Base-by-base conservation (phyloP, 2,113 vertebrate genomes). In the Sciurus niger region DNA sequence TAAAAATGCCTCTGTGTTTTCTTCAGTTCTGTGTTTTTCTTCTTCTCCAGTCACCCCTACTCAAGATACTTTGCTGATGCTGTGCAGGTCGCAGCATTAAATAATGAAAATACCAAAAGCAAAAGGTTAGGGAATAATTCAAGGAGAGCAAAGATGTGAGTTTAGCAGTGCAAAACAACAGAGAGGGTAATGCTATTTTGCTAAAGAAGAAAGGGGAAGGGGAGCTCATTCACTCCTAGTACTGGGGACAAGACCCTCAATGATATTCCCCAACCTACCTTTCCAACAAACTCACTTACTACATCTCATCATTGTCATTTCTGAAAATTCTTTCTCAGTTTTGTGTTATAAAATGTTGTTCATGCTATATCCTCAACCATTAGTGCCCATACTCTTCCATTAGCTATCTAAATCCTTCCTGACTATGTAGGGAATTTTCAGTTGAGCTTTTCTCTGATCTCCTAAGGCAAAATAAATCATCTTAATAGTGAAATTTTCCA, bases 211-310 rank as follows among this genome's bases (percentile, higher is more conserved):
- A 86, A 60, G n/a, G 6, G 6, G 9, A 53, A 53, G 14, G 72
- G 9, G 34, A 82, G 13, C 9, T 25, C 11, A 90, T 1, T 16
- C 46, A 53, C 40, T 76, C 18, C 16, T 58, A 13, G 10, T 5
- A 34, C 4, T 6, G 18, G 8, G 3, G 5, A 14, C 0, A 8
- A 43, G 3, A 4, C 5, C 17, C 2, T 43, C 14, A 14, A 18
- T 16, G 58, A 20, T 28, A 8, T 9, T 2, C 11, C 12, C 13
- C 9, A 48, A 55, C 10, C 34, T 43, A 53, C 25, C 12, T 74
- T 93, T 70, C 8, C 32, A 86, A 40, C 1, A 84, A 32, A 90
- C 90, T 84, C 43, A 70, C 1, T 4, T 16, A 46, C 43, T 30
- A 1, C 25, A 25, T 80, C 10, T 94, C 18, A 53, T 28, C 68